Conservation (phyloP, 2,888 invertebrate genomes). For the Synanthedon tipuliformis region DNA sequence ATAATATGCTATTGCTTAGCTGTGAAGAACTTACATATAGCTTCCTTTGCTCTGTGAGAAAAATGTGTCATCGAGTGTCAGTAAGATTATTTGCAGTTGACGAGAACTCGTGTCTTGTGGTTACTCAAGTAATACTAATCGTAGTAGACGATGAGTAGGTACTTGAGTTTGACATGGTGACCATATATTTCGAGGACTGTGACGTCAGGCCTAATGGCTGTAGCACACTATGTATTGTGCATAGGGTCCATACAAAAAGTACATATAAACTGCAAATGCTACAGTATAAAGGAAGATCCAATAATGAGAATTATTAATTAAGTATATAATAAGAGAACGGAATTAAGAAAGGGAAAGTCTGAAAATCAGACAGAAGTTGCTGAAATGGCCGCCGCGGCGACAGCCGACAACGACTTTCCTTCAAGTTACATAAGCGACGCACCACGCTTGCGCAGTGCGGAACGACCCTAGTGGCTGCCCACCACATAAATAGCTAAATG, state of each 20-base stretch:
- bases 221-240: neutral
- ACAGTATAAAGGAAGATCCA: neutral
- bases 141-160: too few species aligned
- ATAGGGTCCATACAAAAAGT: neutral
- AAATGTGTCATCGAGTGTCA: too few species aligned
- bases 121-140: too few species aligned
- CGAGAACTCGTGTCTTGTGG: too few species aligned
- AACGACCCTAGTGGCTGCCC: slow-evolving; percentile 46
- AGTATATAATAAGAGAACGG: too few species aligned
- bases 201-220: neutral
- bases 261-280: neutral
- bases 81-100: too few species aligned
- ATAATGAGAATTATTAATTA: too few species aligned
- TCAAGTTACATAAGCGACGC: slow-evolving; percentile 56
- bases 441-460: slow-evolving; percentile 52
- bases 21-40: too few species aligned
- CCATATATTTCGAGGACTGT: neutral
- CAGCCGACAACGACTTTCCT: slow-evolving; percentile 14
- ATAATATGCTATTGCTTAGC: too few species aligned
- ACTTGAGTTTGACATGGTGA: too few species aligned
- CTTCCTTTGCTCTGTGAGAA: too few species aligned
- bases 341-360: neutral
- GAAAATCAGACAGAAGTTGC: neutral
- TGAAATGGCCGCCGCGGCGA: slow-evolving; percentile 21
- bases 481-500: slow-evolving; percentile 68